Conservation (phyloP, 2,888 invertebrate species). For the Desoria tigrina region DNA sequence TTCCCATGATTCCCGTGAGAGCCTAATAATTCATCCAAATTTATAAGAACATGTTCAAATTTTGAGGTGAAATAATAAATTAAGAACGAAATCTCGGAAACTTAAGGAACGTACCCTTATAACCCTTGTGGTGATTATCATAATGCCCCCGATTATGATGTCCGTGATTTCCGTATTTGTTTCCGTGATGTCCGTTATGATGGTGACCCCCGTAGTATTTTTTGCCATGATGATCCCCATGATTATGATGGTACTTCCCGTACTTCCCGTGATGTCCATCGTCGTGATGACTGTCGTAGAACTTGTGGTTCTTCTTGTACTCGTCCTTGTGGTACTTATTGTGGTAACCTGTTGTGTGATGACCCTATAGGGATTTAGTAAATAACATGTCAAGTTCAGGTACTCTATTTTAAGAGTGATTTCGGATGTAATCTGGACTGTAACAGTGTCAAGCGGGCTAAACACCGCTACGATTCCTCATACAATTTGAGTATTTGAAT, state of each 20-base stretch:
- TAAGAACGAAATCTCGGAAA: background rate
- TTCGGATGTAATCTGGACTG: no score
- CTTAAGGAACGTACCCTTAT: conserved; percentile 7
- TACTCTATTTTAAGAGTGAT: no score
- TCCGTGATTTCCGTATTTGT: conserved; percentile 43
- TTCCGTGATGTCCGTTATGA: conserved; percentile 57
- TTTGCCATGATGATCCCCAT: conserved; percentile 45
- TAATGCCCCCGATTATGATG: conserved; percentile 37
- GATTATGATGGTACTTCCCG: conserved; percentile 49
- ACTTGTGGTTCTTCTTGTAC: conserved; percentile 47
- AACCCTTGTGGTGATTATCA: conserved; percentile 38
- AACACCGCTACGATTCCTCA: no score
- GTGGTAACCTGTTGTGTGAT: conserved; percentile 41
- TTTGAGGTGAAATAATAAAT: background rate
- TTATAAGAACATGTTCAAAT: background rate
- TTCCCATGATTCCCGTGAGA: no score
- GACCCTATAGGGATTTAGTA: no score
- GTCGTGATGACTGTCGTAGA: conserved; percentile 53
- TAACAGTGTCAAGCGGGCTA: no score
- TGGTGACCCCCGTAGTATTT: conserved; percentile 57
- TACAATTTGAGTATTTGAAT: no score
- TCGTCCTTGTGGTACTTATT: conserved; percentile 52
- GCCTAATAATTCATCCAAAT: background rate
- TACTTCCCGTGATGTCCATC: conserved; percentile 53
- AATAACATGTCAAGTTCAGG: background rate